phyloP scores from a whole-genome alignment of 1,140 invertebrate species.

The Anagrus nilaparvatae region DNA sequence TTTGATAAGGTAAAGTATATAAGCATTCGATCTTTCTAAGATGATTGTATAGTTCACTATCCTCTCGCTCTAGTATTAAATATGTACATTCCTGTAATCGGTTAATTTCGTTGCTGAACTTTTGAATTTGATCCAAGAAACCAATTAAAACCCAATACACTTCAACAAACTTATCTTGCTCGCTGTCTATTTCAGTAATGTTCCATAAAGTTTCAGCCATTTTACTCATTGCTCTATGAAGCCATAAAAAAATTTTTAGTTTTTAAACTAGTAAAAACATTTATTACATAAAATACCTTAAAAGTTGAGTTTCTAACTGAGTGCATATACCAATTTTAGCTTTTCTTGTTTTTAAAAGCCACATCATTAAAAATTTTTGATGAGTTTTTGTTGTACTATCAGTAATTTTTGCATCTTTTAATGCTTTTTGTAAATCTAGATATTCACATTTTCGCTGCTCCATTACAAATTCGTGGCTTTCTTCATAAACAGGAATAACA shows the following conservation, averaged over 20 bases:
- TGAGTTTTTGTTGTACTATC: slow-evolving; percentile 46
- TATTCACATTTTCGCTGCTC: slow-evolving; percentile 62
- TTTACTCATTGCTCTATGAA: slow-evolving; percentile 45
- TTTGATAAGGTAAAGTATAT: slow-evolving; percentile 51
- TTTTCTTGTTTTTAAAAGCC: slow-evolving; percentile 57
- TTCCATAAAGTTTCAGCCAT: slow-evolving; percentile 60
- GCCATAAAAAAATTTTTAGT: slow-evolving; percentile 10
- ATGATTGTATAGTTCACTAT: slow-evolving; percentile 54
- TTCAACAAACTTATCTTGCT: slow-evolving; percentile 44
- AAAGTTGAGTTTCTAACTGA: slow-evolving; percentile 38
- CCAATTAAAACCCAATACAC: slow-evolving; percentile 68
- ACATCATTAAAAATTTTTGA: slow-evolving; percentile 63
- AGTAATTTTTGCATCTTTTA: slow-evolving; percentile 53
- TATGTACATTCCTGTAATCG: slow-evolving; percentile 56
- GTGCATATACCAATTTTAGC: slow-evolving; percentile 50
- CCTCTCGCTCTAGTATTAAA: slow-evolving; percentile 59
- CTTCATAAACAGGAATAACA: slow-evolving; percentile 61
- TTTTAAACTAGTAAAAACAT: not conserved
- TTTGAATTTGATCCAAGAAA: slow-evolving; percentile 56
- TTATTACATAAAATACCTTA: slow-evolving; percentile 22
- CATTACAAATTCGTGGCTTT: slow-evolving; percentile 63
- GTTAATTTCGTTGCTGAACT: slow-evolving; percentile 51
- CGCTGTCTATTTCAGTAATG: slow-evolving; percentile 53
- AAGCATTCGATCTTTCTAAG: slow-evolving; percentile 47
- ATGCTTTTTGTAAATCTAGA: slow-evolving; percentile 59